Evolutionary conservation across 2,113 vertebrate genomes (phyloP).

Genomic region (Tachycineta bicolor): DNA sequence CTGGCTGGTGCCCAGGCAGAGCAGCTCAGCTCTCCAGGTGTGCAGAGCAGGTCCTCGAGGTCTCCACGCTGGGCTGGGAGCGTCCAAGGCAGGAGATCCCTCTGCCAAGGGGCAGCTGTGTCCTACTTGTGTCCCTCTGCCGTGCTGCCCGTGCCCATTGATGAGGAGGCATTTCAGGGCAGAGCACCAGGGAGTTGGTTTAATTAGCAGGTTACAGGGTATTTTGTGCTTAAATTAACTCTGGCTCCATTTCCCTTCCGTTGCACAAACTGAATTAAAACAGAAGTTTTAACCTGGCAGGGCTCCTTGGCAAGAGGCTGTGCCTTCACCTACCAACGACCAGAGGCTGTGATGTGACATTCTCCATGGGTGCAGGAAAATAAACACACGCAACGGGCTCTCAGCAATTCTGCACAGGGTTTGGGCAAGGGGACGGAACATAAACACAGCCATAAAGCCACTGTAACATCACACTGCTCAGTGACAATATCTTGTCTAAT

Average conservation of each 20-base stretch:
- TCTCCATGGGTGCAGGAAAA: not conserved
- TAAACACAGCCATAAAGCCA: not conserved
- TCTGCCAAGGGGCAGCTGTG: conserved; percentile 68
- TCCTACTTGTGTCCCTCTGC: conserved; percentile 19
- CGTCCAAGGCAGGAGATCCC: conserved; percentile 62
- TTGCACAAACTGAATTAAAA: not conserved
- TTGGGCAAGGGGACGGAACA: not conserved
- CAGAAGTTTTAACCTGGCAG: not conserved
- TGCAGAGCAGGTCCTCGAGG: accelerated
- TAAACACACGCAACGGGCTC: not conserved
- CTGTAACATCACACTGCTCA: not conserved
- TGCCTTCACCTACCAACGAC: not conserved
- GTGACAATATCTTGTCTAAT: not conserved
- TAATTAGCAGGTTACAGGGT: conserved; percentile 84
- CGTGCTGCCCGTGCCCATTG: conserved; percentile 73
- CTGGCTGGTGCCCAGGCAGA: not conserved
- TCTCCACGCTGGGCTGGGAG: accelerated
- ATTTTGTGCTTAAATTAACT: conserved; percentile 65
- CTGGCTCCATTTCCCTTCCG: not conserved
- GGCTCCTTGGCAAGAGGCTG: not conserved
- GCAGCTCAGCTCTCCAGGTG: not conserved
- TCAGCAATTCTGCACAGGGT: not conserved
- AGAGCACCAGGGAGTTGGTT: conserved; percentile 75
- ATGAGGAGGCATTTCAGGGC: conserved; percentile 76
- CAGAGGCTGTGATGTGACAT: not conserved